These are phyloP conservation scores for Seira musarum DNA, from an alignment of 2,888 invertebrate genomes.

Conservation along the genomic window DNA sequence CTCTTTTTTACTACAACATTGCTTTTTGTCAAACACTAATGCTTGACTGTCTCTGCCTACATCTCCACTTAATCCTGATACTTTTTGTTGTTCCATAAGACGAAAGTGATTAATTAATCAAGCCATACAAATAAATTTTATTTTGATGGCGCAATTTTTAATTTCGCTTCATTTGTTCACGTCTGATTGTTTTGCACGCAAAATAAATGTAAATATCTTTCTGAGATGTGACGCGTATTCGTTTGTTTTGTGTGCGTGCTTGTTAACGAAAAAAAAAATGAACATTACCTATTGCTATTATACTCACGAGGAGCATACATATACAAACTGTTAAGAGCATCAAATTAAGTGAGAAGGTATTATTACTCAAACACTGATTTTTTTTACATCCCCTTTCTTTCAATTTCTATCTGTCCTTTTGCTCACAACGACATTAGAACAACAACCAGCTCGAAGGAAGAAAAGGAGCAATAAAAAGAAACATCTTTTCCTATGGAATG, in stretches of 20 bases:
- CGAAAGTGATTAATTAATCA: constrained; percentile 13
- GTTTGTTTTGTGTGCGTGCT: neutral
- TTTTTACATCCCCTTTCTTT: constrained; percentile 5
- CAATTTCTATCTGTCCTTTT: constrained; percentile 7
- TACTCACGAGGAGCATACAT: neutral
- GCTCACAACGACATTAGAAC: too few species aligned
- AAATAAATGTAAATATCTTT: constrained; percentile 1
- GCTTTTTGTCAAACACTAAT: neutral
- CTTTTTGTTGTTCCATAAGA: neutral
- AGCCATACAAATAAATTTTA: constrained; percentile 19
- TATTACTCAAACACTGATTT: constrained; percentile 2
- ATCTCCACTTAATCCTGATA: too few species aligned
- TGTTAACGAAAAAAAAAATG: constrained; percentile 1
- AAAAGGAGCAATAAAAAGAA: constrained; percentile 16
- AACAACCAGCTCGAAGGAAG: too few species aligned
- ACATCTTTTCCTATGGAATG: neutral
- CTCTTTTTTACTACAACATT: neutral
- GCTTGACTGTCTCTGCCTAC: neutral
- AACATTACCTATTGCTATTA: neutral
- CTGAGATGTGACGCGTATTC: neutral
- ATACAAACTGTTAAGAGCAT: neutral
- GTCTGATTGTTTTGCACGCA: constrained; percentile 13
- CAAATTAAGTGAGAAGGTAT: neutral
- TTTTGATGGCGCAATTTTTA: constrained; percentile 8
- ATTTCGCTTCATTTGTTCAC: constrained; percentile 2